Conservation (phyloP, 2,888 invertebrate genomes). For the Dilophus febrilis region DNA sequence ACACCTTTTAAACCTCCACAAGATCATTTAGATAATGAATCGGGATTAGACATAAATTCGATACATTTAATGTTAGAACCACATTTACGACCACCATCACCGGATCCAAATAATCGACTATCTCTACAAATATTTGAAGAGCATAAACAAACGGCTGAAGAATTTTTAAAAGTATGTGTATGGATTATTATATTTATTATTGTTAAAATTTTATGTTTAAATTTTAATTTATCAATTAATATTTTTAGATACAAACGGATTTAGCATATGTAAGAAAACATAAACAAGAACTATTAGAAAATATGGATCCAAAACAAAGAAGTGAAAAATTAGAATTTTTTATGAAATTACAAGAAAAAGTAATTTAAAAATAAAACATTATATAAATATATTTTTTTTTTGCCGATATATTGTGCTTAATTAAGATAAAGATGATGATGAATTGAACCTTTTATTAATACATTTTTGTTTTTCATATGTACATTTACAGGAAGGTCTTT, state of each 20-base stretch:
- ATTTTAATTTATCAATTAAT: no score
- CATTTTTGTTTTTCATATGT: no score
- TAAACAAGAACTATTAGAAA: slow-evolving; percentile 51
- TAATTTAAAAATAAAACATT: no score
- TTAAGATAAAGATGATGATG: no score
- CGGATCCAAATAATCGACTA: slow-evolving; percentile 56
- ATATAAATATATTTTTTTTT: no score
- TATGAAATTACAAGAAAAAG: slow-evolving; percentile 27
- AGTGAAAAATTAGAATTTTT: slow-evolving; percentile 23
- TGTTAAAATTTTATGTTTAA: slow-evolving; percentile 8
- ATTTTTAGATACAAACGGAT: slow-evolving; percentile 55
- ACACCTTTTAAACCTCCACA: slow-evolving; percentile 1
- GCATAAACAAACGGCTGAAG: slow-evolving; percentile 73
- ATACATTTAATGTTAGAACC: slow-evolving; percentile 65
- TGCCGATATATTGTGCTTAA: no score
- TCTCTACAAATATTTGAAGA: slow-evolving; percentile 77
- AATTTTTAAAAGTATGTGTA: slow-evolving; percentile 56
- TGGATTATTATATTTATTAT: background rate
- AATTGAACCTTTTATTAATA: no score
- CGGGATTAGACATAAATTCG: slow-evolving; percentile 42
- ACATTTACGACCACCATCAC: slow-evolving; percentile 66
- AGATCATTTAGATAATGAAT: slow-evolving; percentile 21
- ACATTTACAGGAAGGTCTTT: slow-evolving; percentile 4
- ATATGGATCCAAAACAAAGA: slow-evolving; percentile 24
- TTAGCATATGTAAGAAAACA: slow-evolving; percentile 63